These are phyloP conservation scores for Leptogaster cylindrica DNA, from an alignment of 2,888 invertebrate species.

Conservation along the genomic window DNA sequence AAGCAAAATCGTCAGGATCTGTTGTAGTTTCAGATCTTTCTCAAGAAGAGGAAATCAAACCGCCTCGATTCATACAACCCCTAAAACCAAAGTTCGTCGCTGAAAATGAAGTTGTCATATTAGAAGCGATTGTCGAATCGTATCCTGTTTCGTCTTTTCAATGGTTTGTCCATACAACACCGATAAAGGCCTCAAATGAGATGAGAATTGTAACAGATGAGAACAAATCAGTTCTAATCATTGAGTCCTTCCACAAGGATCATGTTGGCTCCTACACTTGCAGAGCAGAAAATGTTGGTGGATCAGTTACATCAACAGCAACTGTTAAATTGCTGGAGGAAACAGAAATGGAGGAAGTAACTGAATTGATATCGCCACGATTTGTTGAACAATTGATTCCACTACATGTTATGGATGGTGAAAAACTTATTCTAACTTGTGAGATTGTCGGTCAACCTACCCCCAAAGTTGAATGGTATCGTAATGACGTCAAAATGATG, in stretches of 20 bases:
- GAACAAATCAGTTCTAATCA: slow-evolving; percentile 80
- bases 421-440: slow-evolving; percentile 77
- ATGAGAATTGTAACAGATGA: slow-evolving; percentile 74
- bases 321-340: slow-evolving; percentile 69
- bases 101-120: slow-evolving; percentile 77
- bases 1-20: slow-evolving; percentile 81
- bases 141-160: slow-evolving; percentile 82
- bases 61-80: slow-evolving; percentile 77
- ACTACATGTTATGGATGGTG: slow-evolving; percentile 86
- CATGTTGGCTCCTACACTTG: slow-evolving; percentile 81
- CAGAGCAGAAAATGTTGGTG: slow-evolving; percentile 87
- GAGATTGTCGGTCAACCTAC: slow-evolving; percentile 78
- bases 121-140: slow-evolving; percentile 79
- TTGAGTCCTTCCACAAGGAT: slow-evolving; percentile 74
- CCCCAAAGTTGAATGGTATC: slow-evolving; percentile 82
- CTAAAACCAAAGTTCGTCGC: slow-evolving; percentile 73
- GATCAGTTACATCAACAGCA: slow-evolving; percentile 86
- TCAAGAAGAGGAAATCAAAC: slow-evolving; percentile 68
- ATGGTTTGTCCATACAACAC: slow-evolving; percentile 81
- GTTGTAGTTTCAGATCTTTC: slow-evolving; percentile 72
- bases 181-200: slow-evolving; percentile 73
- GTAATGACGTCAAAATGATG: slow-evolving; percentile 72
- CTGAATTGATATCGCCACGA: slow-evolving; percentile 73
- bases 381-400: slow-evolving; percentile 78
- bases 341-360: slow-evolving; percentile 64